Conservation (phyloP, 1,140 invertebrate genomes). For the Oedothorax gibbosus region DNA sequence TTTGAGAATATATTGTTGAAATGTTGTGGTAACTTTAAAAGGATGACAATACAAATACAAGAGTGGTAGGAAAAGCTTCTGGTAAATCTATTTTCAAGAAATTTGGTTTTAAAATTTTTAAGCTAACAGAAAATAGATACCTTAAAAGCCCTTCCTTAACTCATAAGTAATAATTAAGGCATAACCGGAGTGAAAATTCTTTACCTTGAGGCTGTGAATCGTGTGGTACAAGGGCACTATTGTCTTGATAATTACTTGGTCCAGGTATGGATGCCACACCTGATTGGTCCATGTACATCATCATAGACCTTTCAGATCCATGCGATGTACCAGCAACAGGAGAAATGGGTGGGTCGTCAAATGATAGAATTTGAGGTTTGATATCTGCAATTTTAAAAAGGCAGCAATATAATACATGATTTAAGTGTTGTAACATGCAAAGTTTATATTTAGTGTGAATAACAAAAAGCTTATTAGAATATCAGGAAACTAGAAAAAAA, state of each 20-base stretch:
- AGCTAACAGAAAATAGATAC: too few relatives aligned
- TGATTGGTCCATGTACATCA: constrained; percentile 62
- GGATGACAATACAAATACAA: too few relatives aligned
- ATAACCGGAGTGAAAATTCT: not conserved
- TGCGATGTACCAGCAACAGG: constrained; percentile 60
- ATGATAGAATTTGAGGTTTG: constrained; percentile 58
- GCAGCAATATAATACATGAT: too few relatives aligned
- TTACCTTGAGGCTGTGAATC: constrained; percentile 62
- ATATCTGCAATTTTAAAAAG: constrained; percentile 42
- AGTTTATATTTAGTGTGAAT: too few relatives aligned
- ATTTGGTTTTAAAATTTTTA: too few relatives aligned
- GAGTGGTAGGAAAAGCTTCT: too few relatives aligned
- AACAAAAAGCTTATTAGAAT: too few relatives aligned
- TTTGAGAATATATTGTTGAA: not conserved
- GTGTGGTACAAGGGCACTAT: constrained; percentile 54
- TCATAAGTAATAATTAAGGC: not conserved
- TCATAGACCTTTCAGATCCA: constrained; percentile 56
- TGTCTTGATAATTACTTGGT: constrained; percentile 61
- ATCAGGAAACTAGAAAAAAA: not conserved
- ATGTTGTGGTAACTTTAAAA: not conserved
- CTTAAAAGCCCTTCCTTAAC: not conserved
- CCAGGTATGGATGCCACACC: constrained; percentile 60
- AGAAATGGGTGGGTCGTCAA: constrained; percentile 60
- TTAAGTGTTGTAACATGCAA: too few relatives aligned
- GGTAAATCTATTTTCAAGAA: too few relatives aligned